Evolutionary conservation across 1,140 invertebrate genomes (phyloP).

Genomic region (Luehdorfia chinensis): DNA sequence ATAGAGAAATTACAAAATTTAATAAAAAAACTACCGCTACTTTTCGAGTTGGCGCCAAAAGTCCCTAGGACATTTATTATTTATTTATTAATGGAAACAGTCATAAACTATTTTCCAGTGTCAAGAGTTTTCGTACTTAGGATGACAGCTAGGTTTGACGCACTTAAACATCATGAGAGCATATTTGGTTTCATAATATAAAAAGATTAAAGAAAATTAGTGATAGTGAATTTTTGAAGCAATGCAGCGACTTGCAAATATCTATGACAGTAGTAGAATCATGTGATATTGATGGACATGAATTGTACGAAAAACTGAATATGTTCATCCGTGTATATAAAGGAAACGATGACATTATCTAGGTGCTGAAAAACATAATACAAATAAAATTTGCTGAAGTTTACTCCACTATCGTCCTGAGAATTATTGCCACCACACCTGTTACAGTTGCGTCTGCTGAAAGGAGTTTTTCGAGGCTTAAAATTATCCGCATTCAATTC

Average conservation of each 20-base stretch:
- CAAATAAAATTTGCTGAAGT: constrained; percentile 14
- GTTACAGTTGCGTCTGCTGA: constrained; percentile 17
- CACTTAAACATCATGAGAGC: constrained; percentile 15
- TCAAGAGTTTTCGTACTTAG: too few species aligned
- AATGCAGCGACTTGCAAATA: constrained; percentile 13
- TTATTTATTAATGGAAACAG: too few species aligned
- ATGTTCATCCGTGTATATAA: constrained; percentile 17
- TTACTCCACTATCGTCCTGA: constrained; percentile 1
- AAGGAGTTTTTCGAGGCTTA: constrained; percentile 21
- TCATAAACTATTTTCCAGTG: too few species aligned
- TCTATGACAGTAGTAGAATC: constrained; percentile 21
- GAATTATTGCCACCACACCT: background rate
- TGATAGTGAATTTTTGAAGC: constrained; percentile 17
- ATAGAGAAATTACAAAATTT: too few species aligned
- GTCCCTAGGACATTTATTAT: too few species aligned
- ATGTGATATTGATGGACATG: constrained; percentile 21
- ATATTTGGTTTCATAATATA: constrained; percentile 10
- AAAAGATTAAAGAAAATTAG: constrained; percentile 16
- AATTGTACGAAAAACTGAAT: constrained; percentile 19
- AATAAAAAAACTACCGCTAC: too few species aligned
- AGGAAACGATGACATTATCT: constrained; percentile 19
- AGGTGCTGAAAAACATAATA: constrained; percentile 12
- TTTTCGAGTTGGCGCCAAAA: too few species aligned
- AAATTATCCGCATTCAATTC: constrained; percentile 19
- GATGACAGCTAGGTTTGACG: background rate